These are phyloP conservation scores for Halcyon smyrnensis DNA, from an alignment of 2,797 vertebrate species.

Conservation along the genomic window DNA sequence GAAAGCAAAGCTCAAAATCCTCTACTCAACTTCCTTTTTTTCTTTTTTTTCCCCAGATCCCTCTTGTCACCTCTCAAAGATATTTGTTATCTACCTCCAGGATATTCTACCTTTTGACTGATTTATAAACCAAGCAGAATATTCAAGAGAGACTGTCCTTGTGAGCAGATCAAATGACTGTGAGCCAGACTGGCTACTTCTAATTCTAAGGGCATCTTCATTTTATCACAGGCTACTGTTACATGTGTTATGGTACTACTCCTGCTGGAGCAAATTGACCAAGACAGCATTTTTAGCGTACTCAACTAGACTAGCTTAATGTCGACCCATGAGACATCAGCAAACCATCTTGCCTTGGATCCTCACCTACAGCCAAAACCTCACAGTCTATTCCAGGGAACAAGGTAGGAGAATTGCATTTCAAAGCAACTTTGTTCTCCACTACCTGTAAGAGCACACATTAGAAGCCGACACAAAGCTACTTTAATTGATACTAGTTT, in stretches of 20 bases:
- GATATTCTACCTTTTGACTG: not conserved
- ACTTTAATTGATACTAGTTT: not conserved
- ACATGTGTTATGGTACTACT: not conserved
- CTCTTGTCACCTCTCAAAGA: not conserved
- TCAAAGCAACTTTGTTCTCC: not conserved
- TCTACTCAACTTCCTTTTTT: not conserved
- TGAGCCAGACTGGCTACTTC: not conserved
- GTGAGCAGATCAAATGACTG: not conserved
- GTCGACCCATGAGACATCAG: fast-evolving
- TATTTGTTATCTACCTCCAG: not conserved
- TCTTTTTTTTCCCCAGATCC: not conserved
- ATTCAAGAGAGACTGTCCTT: not conserved
- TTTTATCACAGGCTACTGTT: not conserved
- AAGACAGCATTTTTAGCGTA: not conserved
- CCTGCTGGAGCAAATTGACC: not conserved
- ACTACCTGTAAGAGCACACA: not conserved
- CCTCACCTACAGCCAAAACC: not conserved
- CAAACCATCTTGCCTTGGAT: not conserved
- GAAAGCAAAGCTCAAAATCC: not conserved
- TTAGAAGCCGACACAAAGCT: not conserved
- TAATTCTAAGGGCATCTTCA: not conserved
- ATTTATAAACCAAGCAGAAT: not conserved
- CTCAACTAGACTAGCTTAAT: not conserved
- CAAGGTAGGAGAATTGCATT: not conserved
- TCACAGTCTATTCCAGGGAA: not conserved